Percentiles rank a stretch among this genome's conserved stretches.
Conservation (phyloP, 2,888 invertebrate genomes). For the Drosophila vallismaia region DNA sequence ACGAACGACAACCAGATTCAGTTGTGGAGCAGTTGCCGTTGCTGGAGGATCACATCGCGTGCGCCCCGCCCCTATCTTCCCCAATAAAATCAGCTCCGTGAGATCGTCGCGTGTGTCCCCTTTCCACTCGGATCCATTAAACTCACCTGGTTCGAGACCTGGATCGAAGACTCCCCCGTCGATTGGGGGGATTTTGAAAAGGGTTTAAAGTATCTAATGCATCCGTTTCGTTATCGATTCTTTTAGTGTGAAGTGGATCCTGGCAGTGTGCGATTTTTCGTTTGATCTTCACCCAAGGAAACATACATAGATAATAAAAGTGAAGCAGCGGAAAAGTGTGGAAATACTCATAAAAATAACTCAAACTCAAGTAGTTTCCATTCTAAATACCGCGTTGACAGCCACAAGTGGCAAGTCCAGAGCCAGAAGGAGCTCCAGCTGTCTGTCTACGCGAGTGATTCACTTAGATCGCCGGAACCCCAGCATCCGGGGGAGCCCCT, state of each 20-base stretch:
- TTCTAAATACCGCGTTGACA: slow-evolving; percentile 67
- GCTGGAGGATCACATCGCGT: slow-evolving; percentile 72
- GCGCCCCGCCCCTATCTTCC: slow-evolving; percentile 50
- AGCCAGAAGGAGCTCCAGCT: slow-evolving; percentile 55
- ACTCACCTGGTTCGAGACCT: not conserved
- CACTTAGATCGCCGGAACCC: slow-evolving; percentile 3
- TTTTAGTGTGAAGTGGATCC: slow-evolving; percentile 52
- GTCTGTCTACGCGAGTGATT: slow-evolving; percentile 28
- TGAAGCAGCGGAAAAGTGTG: slow-evolving; percentile 51
- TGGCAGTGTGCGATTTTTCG: slow-evolving; percentile 48
- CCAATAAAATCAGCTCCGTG: slow-evolving; percentile 67
- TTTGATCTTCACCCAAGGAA: slow-evolving; percentile 64
- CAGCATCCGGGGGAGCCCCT: slow-evolving; percentile 20
- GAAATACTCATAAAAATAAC: slow-evolving; percentile 66
- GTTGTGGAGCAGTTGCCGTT: slow-evolving; percentile 60
- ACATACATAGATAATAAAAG: slow-evolving; percentile 19
- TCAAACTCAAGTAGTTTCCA: slow-evolving; percentile 65
- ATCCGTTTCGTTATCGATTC: slow-evolving; percentile 74
- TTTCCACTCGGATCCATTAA: slow-evolving; percentile 16
- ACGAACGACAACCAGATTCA: slow-evolving; percentile 63
- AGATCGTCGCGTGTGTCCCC: slow-evolving; percentile 61
- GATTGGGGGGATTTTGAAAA: slow-evolving; percentile 47
- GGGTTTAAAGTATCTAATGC: slow-evolving; percentile 70
- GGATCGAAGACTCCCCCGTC: not conserved
- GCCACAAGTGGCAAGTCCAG: slow-evolving; percentile 57